Conservation (phyloP, 2,888 invertebrate species). For the Clunio marinus region DNA sequence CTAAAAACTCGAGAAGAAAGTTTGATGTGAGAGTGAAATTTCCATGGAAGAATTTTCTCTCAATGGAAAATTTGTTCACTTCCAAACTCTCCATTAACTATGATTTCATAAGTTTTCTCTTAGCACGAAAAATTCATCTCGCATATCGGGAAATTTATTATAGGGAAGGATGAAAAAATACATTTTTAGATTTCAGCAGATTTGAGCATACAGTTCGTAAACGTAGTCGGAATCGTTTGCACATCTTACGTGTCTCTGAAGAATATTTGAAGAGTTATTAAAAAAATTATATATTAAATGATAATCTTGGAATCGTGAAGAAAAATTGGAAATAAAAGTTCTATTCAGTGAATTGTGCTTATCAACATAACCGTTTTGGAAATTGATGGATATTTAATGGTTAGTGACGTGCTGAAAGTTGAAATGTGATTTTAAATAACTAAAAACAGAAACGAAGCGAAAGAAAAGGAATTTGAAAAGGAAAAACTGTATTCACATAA, state of each 20-base stretch:
- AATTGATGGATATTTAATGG: conserved; percentile 6
- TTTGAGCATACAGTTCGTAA: conserved; percentile 32
- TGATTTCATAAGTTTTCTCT: no score
- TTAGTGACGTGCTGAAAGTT: neutral
- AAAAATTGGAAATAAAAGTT: neutral
- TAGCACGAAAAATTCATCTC: neutral
- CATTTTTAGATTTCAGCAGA: conserved; percentile 13
- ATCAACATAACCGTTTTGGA: no score
- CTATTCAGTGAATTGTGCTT: no score
- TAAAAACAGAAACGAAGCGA: no score
- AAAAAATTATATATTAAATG: neutral
- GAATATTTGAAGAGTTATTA: neutral
- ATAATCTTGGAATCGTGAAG: neutral
- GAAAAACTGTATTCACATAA: neutral
- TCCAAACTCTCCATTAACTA: no score
- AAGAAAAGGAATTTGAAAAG: neutral
- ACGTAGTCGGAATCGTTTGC: conserved; percentile 7
- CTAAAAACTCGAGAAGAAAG: no score
- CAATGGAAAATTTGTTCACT: no score
- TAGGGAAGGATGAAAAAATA: neutral
- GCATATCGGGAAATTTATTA: neutral
- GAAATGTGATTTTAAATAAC: neutral
- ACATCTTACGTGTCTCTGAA: neutral
- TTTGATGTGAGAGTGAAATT: no score
- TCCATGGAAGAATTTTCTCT: no score